Evolutionary conservation across 2,888 invertebrate species (phyloP).

Genomic region (Drosophila pseudotakahashii): DNA sequence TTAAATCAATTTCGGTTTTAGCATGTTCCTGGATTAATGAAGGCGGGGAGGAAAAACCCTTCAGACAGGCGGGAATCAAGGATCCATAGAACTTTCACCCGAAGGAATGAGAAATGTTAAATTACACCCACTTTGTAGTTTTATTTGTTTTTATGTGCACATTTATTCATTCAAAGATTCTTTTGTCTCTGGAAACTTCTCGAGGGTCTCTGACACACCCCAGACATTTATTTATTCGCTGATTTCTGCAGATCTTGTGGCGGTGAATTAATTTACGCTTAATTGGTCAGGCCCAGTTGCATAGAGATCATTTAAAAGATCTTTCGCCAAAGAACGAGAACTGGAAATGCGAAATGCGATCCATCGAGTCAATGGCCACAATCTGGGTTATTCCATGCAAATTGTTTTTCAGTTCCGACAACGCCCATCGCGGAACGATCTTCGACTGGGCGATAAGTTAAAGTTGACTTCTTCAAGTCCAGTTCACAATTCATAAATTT

Average conservation of each 20-base stretch:
- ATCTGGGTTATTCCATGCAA: conserved; percentile 53
- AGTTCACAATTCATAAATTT: conserved; percentile 2
- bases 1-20: conserved; percentile 52
- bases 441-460: conserved; percentile 26
- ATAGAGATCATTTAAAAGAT: conserved; percentile 29
- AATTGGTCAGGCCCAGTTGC: conserved; percentile 43
- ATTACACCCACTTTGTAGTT: not conserved
- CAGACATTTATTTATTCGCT: conserved; percentile 10
- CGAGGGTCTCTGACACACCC: conserved; percentile 13
- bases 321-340: conserved; percentile 19
- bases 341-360: conserved; percentile 42
- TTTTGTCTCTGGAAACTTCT: conserved; percentile 31
- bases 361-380: conserved; percentile 41
- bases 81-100: too few species aligned
- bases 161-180: conserved; percentile 16
- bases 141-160: conserved; percentile 10
- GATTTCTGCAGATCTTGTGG: conserved; percentile 23
- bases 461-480: conserved; percentile 23
- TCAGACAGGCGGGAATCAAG: conserved; percentile 1
- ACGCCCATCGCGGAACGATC: conserved; percentile 29
- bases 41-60: not conserved
- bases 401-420: conserved; percentile 36
- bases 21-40: conserved; percentile 29
- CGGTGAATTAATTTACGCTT: conserved; percentile 40
- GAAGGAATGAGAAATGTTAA: not conserved